Base-by-base conservation (phyloP, 2,797 vertebrate genomes). In the Aythya fuligula region DNA sequence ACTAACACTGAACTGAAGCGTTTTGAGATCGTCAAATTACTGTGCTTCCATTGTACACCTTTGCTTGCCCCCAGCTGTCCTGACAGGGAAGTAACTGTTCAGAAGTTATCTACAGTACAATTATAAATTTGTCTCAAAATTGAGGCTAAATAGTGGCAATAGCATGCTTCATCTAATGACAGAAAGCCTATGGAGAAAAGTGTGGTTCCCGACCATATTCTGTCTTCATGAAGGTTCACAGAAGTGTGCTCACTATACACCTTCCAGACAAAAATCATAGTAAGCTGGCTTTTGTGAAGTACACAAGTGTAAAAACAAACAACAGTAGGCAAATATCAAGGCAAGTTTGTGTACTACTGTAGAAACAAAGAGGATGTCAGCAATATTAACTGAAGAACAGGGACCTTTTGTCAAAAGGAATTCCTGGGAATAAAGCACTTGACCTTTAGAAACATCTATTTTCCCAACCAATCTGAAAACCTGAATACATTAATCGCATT, bases 321-420 rank as follows among this genome's bases (percentile, higher is more conserved):
- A 30, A 30, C 27, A 53, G 51, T 53, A 53, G 8, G 7, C 12
- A 64, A 85, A 34, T 2, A 6, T 19, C 0, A 5, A 75, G 32
- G 20, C 25, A 89, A 71, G 80, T 62, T 71, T 87, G 45, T 56
- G 6, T 45, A 57, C 62, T 45, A 49, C 38, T 66, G 9, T 16
- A 39, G 71, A 57, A 84, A 81, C 30, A 80, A 47, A 70, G 6
- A 77, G 22, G 30, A 74, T 38, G 8, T 3, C 24, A 73, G 30
- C 18, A 11, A 11, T 70, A 30, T 54, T 53, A 47, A 36, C 20
- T 20, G 10, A 28, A 64, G 18, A 70, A 54, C 24, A 6, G 43
- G 22, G 18, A 39, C 6, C 39, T 87, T 93, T 83, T 85, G 28
- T 89, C 71, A 47, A 81, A 70, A 81, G 38, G 27, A 76, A 54